Evolutionary conservation across 2,113 vertebrate species (phyloP).

Genomic region (Delphinapterus leucas): DNA sequence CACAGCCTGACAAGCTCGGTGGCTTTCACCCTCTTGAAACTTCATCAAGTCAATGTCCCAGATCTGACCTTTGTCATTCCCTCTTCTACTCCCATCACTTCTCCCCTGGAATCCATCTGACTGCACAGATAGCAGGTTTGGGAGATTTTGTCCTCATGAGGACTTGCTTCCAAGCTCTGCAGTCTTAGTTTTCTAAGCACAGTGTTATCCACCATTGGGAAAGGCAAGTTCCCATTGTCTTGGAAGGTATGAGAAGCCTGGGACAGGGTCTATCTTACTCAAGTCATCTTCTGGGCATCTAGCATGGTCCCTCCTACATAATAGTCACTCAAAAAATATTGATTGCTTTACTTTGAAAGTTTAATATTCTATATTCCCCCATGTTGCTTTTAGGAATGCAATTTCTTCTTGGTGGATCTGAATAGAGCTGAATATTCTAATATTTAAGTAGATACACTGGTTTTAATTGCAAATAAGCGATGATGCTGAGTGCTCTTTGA

Average conservation of each 20-base stretch:
- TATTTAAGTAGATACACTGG: neutral
- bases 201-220: neutral
- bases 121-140: neutral
- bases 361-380: neutral
- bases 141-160: neutral
- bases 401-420: neutral
- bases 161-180: neutral
- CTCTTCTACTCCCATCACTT: neutral
- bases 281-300: neutral
- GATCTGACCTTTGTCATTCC: neutral
- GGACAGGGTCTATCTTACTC: neutral
- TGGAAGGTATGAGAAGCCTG: neutral
- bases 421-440: neutral
- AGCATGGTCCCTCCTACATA: neutral
- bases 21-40: neutral
- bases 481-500: neutral
- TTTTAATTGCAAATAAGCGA: neutral
- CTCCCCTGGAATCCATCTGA: neutral
- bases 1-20: neutral
- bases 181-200: neutral
- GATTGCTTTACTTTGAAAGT: neutral
- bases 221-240: neutral
- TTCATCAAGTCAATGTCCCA: neutral
- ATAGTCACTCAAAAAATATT: neutral
- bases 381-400: neutral